Conservation (phyloP, 2,797 vertebrate species). For the Sitta carolinensis region DNA sequence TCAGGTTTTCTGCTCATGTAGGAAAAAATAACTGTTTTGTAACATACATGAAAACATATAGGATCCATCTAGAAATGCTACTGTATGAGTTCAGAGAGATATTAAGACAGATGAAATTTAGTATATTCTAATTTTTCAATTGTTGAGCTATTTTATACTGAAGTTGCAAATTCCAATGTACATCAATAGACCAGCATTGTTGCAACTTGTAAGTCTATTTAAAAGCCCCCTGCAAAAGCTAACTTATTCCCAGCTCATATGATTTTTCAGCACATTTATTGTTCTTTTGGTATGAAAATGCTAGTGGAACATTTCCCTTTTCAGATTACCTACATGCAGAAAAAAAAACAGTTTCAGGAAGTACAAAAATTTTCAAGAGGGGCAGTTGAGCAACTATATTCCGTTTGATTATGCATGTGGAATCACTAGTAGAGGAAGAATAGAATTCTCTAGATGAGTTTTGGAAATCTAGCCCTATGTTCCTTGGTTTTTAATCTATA, state of each 20-base stretch:
- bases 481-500: background rate
- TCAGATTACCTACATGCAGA: background rate
- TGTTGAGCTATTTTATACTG: background rate
- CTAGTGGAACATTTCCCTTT: background rate
- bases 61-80: background rate
- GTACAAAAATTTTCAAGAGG: background rate
- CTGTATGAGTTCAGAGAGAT: background rate
- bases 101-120: background rate
- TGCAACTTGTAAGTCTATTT: background rate
- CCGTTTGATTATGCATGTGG: background rate
- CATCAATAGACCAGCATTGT: background rate
- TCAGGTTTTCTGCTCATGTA: background rate
- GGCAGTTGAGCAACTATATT: background rate
- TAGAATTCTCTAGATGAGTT: background rate
- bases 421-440: background rate
- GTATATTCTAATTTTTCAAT: background rate
- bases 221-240: background rate
- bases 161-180: background rate
- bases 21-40: background rate
- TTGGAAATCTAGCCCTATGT: background rate
- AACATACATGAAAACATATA: no score
- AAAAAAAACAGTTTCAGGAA: background rate
- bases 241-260: background rate
- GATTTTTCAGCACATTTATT: background rate
- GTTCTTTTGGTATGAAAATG: background rate